phyloP scores from a whole-genome alignment of 2,888 invertebrate species.

The Stramonita haemastoma region DNA sequence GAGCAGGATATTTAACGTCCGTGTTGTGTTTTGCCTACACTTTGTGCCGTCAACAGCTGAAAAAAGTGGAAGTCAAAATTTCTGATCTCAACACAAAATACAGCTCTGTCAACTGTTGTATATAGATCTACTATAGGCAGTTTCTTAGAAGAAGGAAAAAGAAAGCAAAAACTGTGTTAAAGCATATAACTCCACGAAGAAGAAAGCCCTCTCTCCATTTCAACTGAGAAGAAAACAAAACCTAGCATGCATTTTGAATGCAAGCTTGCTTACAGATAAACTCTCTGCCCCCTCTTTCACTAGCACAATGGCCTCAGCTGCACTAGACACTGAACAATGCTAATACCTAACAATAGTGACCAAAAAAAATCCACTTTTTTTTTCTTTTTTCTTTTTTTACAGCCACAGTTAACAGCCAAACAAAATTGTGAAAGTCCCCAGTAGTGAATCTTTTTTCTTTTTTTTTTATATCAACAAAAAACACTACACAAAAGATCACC shows the following conservation, averaged over 20 bases:
- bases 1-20: no score
- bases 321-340: background rate
- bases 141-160: background rate
- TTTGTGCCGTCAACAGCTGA: no score
- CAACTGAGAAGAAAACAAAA: background rate
- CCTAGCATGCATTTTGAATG: background rate
- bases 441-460: background rate
- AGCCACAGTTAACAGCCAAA: background rate
- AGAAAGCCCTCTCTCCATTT: background rate
- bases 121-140: background rate
- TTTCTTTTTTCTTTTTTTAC: no score
- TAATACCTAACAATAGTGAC: background rate
- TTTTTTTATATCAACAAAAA: background rate
- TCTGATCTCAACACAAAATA: no score
- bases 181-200: background rate
- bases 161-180: background rate
- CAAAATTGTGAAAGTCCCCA: conserved; percentile 7
- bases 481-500: background rate
- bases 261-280: background rate
- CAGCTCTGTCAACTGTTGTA: background rate
- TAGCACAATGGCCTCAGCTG: background rate
- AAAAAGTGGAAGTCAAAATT: no score
- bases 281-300: background rate
- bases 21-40: no score
- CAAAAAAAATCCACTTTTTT: background rate